phyloP scores from a whole-genome alignment of 2,888 invertebrate species.

The Drosophila antonietae region DNA sequence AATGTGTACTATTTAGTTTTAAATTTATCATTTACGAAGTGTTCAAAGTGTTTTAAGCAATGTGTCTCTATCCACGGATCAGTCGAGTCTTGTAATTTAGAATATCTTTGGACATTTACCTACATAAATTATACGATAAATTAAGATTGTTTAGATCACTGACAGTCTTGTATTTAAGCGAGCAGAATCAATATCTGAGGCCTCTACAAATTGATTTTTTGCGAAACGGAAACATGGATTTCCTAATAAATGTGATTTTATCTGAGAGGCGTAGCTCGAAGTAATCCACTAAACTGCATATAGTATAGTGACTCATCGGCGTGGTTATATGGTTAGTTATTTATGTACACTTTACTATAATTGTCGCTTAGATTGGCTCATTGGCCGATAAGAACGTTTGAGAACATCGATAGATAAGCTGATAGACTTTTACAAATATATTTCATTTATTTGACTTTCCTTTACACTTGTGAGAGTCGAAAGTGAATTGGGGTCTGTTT shows the following conservation, averaged over 20 bases:
- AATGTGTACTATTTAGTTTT: too few species aligned
- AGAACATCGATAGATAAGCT: slow-evolving; percentile 11
- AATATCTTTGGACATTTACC: too few species aligned
- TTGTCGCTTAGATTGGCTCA: slow-evolving; percentile 1
- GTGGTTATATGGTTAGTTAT: not conserved
- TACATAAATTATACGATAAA: too few species aligned
- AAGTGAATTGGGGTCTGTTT: not conserved
- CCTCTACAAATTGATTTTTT: not conserved
- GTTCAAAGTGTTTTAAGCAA: not conserved
- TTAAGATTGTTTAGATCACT: too few species aligned
- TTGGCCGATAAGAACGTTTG: slow-evolving; percentile 1
- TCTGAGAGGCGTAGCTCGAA: not conserved
- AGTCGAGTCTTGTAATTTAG: too few species aligned
- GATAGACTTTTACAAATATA: not conserved
- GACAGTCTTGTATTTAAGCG: too few species aligned
- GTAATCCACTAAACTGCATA: too few species aligned
- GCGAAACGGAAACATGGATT: not conserved
- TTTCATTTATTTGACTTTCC: not conserved
- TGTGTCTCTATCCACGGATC: not conserved
- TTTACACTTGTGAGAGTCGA: not conserved
- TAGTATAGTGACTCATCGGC: not conserved
- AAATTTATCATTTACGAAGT: not conserved
- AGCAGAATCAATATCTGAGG: not conserved
- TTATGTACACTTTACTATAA: not conserved
- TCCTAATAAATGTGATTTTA: not conserved